A percentile compares a stretch with the other conserved stretches of the same genome.
Conservation (phyloP, 1,140 invertebrate genomes). For the Orchestia grillus region DNA sequence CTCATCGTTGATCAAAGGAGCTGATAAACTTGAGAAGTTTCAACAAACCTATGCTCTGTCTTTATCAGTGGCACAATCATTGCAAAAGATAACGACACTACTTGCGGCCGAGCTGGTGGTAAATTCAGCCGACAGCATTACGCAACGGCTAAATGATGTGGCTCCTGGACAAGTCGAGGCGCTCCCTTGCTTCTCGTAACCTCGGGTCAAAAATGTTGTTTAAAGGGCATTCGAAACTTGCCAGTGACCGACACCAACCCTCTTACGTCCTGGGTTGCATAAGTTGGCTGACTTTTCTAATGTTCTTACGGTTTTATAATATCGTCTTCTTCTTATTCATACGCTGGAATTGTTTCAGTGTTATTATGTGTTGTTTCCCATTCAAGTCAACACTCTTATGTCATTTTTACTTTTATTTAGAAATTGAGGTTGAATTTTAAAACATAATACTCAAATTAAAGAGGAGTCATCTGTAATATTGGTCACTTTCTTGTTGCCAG, state of each 20-base stretch:
- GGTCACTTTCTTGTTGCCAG: background rate
- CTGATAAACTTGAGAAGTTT: background rate
- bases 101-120: background rate
- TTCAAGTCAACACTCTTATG: background rate
- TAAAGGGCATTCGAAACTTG: conserved; percentile 1
- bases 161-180: background rate
- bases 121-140: background rate
- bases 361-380: background rate
- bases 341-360: background rate
- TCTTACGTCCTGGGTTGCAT: background rate
- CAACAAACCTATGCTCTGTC: background rate
- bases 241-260: background rate
- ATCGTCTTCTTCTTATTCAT: background rate
- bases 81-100: background rate
- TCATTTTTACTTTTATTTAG: background rate
- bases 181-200: background rate
- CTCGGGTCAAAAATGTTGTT: background rate
- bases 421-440: background rate
- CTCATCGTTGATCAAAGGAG: background rate
- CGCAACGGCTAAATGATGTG: background rate
- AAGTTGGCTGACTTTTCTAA: background rate
- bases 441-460: background rate
- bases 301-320: background rate
- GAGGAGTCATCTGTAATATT: background rate
- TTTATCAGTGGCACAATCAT: background rate